phyloP scores from a whole-genome alignment of 1,140 invertebrate genomes.

The Drosophila bipectinata region DNA sequence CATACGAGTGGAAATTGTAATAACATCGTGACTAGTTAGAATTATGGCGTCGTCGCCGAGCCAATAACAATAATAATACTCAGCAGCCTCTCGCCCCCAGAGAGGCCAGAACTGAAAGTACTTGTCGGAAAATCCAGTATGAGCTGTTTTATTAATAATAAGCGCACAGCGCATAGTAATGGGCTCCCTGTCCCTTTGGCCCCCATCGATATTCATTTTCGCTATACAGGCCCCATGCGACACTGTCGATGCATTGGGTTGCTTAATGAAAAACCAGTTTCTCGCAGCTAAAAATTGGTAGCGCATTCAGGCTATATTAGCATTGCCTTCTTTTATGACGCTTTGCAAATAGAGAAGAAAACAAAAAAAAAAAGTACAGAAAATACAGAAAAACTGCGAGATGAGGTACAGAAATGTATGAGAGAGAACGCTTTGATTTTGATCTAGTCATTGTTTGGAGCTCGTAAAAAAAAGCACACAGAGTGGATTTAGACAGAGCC shows the following conservation, averaged over 20 bases:
- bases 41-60: constrained; percentile 51
- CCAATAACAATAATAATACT: constrained; percentile 21
- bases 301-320: constrained; percentile 27
- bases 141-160: constrained; percentile 80
- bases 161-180: constrained; percentile 52
- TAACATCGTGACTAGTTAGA: constrained; percentile 77
- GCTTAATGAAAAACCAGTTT: constrained; percentile 78
- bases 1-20: constrained; percentile 70
- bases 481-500: neutral
- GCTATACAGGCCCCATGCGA: constrained; percentile 14
- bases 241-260: constrained; percentile 46
- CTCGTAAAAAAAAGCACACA: constrained; percentile 60
- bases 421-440: constrained; percentile 58
- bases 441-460: constrained; percentile 75
- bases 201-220: neutral
- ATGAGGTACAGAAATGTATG: constrained; percentile 25
- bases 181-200: neutral
- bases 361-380: constrained; percentile 2
- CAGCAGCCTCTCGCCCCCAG: neutral
- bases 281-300: constrained; percentile 54
- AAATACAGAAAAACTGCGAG: constrained; percentile 7
- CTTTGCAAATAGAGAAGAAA: constrained; percentile 48
- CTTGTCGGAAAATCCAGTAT: constrained; percentile 78
- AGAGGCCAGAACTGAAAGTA: constrained; percentile 13
- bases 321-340: constrained; percentile 55